Evolutionary conservation across 2,797 vertebrate species (phyloP).

Genomic region (Parambassis ranga): DNA sequence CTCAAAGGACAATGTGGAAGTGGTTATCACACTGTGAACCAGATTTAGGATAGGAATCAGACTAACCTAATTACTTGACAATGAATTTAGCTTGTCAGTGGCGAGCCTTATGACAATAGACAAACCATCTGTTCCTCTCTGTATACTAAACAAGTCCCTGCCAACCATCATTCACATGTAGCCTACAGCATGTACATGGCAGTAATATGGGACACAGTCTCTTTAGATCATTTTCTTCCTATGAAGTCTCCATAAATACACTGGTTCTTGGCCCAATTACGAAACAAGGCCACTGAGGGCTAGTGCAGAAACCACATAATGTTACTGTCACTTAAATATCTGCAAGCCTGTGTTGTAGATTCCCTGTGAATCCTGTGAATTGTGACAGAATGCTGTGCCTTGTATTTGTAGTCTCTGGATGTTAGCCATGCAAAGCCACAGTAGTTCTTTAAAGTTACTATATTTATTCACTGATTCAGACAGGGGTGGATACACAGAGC

Average conservation of each 20-base stretch:
- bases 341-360: neutral
- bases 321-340: constrained; percentile 43
- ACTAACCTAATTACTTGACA: constrained; percentile 55
- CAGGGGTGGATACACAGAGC: constrained; percentile 15
- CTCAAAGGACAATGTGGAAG: neutral
- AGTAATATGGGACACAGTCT: constrained; percentile 39
- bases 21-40: constrained; percentile 12
- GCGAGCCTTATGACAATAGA: constrained; percentile 46
- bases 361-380: no score
- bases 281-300: constrained; percentile 37
- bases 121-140: constrained; percentile 66
- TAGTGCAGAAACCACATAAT: constrained; percentile 22
- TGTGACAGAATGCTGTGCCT: constrained; percentile 30
- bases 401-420: constrained; percentile 33
- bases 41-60: constrained; percentile 33
- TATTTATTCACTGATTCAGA: constrained; percentile 66
- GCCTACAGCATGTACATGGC: constrained; percentile 37
- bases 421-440: constrained; percentile 39
- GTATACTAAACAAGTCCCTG: constrained; percentile 49
- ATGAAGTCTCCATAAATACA: constrained; percentile 33
- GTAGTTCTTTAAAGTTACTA: constrained; percentile 43
- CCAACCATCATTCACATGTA: constrained; percentile 30
- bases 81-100: constrained; percentile 46
- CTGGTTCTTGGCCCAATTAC: constrained; percentile 39
- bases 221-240: constrained; percentile 35